These are phyloP conservation scores for Zelleria hepariella DNA, from an alignment of 2,888 invertebrate genomes.

Conservation along the genomic window DNA sequence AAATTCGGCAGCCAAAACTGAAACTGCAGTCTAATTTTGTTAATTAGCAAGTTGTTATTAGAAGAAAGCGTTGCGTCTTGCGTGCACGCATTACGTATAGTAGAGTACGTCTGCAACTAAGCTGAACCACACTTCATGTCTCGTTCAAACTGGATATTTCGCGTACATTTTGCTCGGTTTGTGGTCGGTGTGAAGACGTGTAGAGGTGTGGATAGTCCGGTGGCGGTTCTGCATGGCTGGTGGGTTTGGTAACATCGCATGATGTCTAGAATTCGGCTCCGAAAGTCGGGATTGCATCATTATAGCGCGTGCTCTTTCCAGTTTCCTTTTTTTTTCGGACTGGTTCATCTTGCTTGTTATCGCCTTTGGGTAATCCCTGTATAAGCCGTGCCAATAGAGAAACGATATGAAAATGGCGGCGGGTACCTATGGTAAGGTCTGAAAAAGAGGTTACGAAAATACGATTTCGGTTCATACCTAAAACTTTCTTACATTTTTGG, in stretches of 20 bases:
- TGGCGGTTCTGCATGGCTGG: not conserved
- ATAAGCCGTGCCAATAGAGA: not conserved
- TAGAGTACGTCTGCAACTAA: not conserved
- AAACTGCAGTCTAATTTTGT: not conserved
- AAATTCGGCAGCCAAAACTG: no score
- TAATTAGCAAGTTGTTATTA: not conserved
- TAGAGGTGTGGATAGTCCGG: not conserved
- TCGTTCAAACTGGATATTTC: not conserved
- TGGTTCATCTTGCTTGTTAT: not conserved
- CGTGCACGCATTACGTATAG: not conserved
- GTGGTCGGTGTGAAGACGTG: not conserved
- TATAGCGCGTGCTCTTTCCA: not conserved
- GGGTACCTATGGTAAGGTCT: no score
- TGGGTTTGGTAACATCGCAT: not conserved
- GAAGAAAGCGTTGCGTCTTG: slow-evolving; percentile 5
- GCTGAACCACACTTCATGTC: not conserved
- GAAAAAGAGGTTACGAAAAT: no score
- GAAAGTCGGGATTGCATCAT: not conserved
- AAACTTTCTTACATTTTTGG: no score
- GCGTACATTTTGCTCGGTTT: not conserved
- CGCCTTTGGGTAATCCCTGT: not conserved
- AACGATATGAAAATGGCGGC: no score
- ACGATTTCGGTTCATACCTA: no score
- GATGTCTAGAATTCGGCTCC: not conserved
- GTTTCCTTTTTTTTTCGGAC: not conserved